A percentile compares a stretch with the other conserved stretches of the same genome.
phyloP scores from a whole-genome alignment of 2,797 vertebrate genomes.

The Odontamblyopus rebecca region DNA sequence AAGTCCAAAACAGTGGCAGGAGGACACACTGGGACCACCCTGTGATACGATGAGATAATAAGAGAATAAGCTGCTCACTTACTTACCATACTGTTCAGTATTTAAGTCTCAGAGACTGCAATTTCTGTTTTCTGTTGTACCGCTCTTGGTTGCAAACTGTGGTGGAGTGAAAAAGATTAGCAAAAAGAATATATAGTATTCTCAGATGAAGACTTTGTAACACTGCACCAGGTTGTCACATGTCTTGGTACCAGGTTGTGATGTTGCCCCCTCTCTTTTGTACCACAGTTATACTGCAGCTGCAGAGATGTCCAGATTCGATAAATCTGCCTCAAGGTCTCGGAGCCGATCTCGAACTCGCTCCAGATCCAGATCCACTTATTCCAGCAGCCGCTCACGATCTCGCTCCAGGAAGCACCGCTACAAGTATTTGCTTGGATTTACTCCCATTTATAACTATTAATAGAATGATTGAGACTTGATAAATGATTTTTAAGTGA shows the following conservation, averaged over 20 bases:
- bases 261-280: conserved; percentile 32
- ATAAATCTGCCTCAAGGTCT: conserved; percentile 90
- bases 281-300: conserved; percentile 43
- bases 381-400: conserved; percentile 84
- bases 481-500: neutral
- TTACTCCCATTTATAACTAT: neutral
- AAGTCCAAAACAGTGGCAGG: conserved; percentile 59
- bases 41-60: conserved; percentile 22
- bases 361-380: conserved; percentile 85
- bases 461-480: neutral
- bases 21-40: conserved; percentile 42
- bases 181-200: no score
- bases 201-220: neutral
- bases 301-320: conserved; percentile 90
- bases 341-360: conserved; percentile 87
- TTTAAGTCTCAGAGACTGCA: neutral
- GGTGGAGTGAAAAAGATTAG: no score
- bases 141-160: no score
- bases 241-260: conserved; percentile 8
- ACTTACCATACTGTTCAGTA: neutral
- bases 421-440: conserved; percentile 80
- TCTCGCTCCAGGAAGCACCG: conserved; percentile 90
- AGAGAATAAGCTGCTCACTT: conserved; percentile 56
- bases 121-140: neutral
- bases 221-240: conserved; percentile 13